Percentiles rank a stretch among this genome's conserved stretches.
Evolutionary conservation across 2,797 vertebrate genomes (phyloP).

Genomic region (Sebastes itinus): DNA sequence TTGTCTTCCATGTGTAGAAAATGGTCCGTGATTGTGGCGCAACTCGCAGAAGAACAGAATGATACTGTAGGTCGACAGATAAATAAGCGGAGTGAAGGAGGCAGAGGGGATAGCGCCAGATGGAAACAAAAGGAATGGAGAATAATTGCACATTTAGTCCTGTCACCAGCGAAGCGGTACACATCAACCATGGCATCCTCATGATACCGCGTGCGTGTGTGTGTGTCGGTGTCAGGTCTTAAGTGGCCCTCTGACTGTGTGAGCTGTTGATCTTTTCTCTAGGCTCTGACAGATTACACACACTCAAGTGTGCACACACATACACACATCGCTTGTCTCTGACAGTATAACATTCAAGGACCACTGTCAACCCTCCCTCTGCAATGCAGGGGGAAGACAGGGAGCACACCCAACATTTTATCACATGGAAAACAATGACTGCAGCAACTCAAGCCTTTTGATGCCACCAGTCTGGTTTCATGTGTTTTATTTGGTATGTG

Average conservation of each 20-base stretch:
- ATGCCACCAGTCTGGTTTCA: neutral
- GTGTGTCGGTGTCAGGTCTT: constrained; percentile 55
- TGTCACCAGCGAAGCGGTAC: constrained; percentile 52
- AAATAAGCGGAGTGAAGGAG: constrained; percentile 46
- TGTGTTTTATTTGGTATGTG: neutral
- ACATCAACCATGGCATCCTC: constrained; percentile 58
- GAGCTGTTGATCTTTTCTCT: constrained; percentile 66
- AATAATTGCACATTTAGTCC: constrained; percentile 73
- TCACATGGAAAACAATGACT: constrained; percentile 1
- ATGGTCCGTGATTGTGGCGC: constrained; percentile 28
- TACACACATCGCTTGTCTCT: constrained; percentile 40
- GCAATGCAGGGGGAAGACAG: constrained; percentile 53
- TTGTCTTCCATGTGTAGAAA: constrained; percentile 37
- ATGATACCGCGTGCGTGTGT: constrained; percentile 16
- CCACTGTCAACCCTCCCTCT: constrained; percentile 63
- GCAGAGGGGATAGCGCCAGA: constrained; percentile 44
- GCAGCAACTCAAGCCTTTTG: neutral
- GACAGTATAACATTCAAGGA: constrained; percentile 64
- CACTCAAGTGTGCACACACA: constrained; percentile 22
- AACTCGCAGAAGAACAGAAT: constrained; percentile 28
- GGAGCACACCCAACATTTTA: constrained; percentile 15
- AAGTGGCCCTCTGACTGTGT: constrained; percentile 72
- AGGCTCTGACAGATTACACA: constrained; percentile 63
- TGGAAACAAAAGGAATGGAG: constrained; percentile 66
- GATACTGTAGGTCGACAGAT: constrained; percentile 44